Base-by-base conservation (phyloP, 2,888 invertebrate species). In the Anodontia alba region DNA sequence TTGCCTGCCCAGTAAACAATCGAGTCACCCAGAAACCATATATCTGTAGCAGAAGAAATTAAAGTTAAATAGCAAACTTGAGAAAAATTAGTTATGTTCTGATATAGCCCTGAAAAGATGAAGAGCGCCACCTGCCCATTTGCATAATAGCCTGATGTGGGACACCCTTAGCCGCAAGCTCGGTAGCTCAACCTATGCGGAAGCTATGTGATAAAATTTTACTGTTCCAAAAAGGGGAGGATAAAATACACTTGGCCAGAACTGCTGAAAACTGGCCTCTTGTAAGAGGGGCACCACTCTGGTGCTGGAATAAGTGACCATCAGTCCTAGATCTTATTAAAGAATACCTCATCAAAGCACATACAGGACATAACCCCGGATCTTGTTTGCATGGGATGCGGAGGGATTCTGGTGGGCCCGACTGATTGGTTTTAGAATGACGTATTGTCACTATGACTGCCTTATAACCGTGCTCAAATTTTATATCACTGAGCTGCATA, bases 1-100 rank as follows among this genome's bases (percentile, higher is more conserved):
- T n/a, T 46, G 8, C 70, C 70, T 20, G 70, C 70, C 70, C 70
- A 70, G 26, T 70, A 49, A 7, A 33, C 31, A 46, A 70, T 70
- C 26, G 70, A 70, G 23, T 70, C 70, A 7, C 70, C 70, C 31
- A 70, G 26, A 17, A 70, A 29, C 70, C 43, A 70, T 31, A 70
- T 38, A 70, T 70, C 70, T 46, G 70, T 31, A 46, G 31, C 7
- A 70, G 38, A 23, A 70, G 20, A 70, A 29, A 10, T 49, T 20
- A 49, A 49, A 15, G 49, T 49, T 3, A 49, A 49, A 10, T 15
- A 49, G 49, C 49, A 49, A 49, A 49, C n/a, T n/a, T 49, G n/a
- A 3, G 20, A 49, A 49, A 49, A 20, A 17, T 3, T 20, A 15
- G 12, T 26, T 57, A 57, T 26, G 20, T 1, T 26, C 57, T 57